Conservation (phyloP, 2,797 vertebrate species). For the Darevskia mixta region DNA sequence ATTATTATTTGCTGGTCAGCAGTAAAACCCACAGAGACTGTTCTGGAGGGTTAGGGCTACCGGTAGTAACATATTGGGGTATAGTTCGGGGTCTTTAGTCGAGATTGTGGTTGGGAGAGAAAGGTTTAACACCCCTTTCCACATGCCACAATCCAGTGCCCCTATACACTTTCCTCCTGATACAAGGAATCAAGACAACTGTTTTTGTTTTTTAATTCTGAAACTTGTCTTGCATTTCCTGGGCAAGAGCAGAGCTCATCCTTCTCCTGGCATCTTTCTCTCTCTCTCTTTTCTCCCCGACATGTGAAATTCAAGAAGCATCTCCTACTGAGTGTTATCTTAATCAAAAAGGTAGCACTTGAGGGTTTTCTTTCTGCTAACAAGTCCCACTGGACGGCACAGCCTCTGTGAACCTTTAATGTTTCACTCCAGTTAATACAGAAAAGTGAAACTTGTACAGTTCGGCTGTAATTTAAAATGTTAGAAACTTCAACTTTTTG, state of each 20-base stretch:
- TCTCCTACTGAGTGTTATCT: constrained; percentile 44
- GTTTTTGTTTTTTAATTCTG: constrained; percentile 18
- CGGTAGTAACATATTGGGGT: neutral
- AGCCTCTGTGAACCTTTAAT: constrained; percentile 44
- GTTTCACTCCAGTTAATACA: constrained; percentile 43
- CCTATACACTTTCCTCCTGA: neutral
- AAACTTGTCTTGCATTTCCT: constrained; percentile 45
- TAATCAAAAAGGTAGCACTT: constrained; percentile 55
- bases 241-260: constrained; percentile 51
- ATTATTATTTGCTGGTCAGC: neutral
- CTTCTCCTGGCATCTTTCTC: constrained; percentile 35
- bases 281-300: constrained; percentile 19
- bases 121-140: neutral
- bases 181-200: constrained; percentile 26
- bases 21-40: neutral
- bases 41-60: too few relatives aligned
- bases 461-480: constrained; percentile 29
- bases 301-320: constrained; percentile 56
- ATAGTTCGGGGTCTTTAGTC: neutral
- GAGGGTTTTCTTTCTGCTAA: constrained; percentile 31
- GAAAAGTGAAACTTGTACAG: constrained; percentile 25
- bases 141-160: neutral
- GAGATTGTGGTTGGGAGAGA: neutral
- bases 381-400: constrained; percentile 5
- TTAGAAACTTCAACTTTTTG: constrained; percentile 39